Evolutionary conservation across 2,113 vertebrate genomes (phyloP).

Genomic region (Coptodon rendalli): DNA sequence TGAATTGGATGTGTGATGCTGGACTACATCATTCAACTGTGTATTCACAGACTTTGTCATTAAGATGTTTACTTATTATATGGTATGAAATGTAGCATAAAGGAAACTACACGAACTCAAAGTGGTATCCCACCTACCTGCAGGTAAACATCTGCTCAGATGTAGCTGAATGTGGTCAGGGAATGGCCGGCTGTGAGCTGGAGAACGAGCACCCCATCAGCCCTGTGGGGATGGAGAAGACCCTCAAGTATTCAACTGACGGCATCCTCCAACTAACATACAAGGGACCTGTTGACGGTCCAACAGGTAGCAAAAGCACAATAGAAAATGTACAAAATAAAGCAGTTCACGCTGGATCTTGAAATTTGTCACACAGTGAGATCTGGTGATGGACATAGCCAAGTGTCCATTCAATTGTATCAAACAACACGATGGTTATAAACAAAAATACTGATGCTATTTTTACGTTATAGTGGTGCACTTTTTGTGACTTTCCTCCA

Average conservation of each 20-base stretch:
- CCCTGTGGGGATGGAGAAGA: slow-evolving; percentile 74
- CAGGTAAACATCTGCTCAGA: slow-evolving; percentile 87
- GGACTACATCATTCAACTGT: neutral
- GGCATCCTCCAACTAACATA: slow-evolving; percentile 83
- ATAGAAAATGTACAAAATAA: neutral
- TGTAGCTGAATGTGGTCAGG: slow-evolving; percentile 63
- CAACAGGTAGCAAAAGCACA: slow-evolving; percentile 60
- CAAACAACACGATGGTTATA: neutral
- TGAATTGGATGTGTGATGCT: neutral
- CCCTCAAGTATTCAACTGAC: slow-evolving; percentile 80
- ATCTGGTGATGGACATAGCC: neutral
- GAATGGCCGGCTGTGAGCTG: slow-evolving; percentile 81
- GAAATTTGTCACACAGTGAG: neutral
- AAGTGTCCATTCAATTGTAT: neutral
- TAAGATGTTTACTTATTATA: neutral
- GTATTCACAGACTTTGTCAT: neutral
- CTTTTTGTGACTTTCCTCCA: neutral
- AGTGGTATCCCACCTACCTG: neutral
- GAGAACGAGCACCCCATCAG: slow-evolving; percentile 44
- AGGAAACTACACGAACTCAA: neutral
- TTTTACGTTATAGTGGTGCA: neutral
- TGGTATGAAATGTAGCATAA: neutral
- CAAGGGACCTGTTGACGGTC: slow-evolving; percentile 59
- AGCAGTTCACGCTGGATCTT: neutral
- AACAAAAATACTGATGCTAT: neutral